These are phyloP conservation scores for Tragelaphus buxtoni DNA, from an alignment of 2,113 vertebrate genomes.

Conservation along the genomic window DNA sequence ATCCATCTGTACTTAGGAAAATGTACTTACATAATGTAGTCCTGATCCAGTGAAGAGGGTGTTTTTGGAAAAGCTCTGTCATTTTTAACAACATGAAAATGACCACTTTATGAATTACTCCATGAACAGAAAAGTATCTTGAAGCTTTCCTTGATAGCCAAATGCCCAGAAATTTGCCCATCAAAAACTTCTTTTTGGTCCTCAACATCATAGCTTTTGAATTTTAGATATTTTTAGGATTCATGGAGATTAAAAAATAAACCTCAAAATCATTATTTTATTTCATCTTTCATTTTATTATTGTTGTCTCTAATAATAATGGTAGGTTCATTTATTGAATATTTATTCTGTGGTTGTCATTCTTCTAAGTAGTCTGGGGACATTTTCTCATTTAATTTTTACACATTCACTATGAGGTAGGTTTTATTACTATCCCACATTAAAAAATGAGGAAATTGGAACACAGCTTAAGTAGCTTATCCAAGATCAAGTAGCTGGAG, in stretches of 20 bases:
- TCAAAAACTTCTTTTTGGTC: not conserved
- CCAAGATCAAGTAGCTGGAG: not conserved
- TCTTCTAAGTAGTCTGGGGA: not conserved
- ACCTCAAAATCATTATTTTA: not conserved
- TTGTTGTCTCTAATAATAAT: not conserved
- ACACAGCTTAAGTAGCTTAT: not conserved
- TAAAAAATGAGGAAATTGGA: not conserved
- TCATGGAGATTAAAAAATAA: not conserved
- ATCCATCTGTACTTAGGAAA: not conserved
- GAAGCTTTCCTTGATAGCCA: not conserved
- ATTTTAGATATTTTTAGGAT: slow-evolving; percentile 21
- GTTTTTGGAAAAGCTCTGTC: not conserved
- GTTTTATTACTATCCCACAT: not conserved
- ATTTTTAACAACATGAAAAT: not conserved
- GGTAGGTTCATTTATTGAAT: not conserved
- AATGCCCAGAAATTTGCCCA: not conserved
- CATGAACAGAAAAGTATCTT: not conserved
- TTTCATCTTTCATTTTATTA: not conserved
- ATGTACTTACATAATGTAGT: not conserved
- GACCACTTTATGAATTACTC: not conserved
- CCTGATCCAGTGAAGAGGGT: not conserved
- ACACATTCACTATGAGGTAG: not conserved
- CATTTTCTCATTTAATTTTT: not conserved
- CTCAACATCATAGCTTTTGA: not conserved
- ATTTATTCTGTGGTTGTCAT: not conserved